These are phyloP conservation scores for Trachelus tabidus DNA, from an alignment of 2,888 invertebrate species.

Conservation along the genomic window DNA sequence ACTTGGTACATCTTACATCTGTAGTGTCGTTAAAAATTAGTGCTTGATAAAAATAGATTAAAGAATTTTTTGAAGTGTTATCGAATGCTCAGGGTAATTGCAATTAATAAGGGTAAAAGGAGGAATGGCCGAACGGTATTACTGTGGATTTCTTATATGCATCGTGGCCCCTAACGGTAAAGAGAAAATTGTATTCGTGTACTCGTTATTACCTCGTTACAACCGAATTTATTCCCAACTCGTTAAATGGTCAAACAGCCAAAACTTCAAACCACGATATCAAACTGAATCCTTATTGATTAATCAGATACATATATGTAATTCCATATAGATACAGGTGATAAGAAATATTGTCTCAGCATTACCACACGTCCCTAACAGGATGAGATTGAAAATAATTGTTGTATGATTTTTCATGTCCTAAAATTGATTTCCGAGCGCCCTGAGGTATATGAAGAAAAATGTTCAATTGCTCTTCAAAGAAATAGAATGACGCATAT, in stretches of 20 bases:
- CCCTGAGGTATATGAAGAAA: neutral
- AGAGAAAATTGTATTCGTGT: constrained; percentile 4
- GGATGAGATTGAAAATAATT: neutral
- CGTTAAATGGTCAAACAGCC: neutral
- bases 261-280: neutral
- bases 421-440: neutral
- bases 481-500: neutral
- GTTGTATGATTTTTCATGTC: neutral
- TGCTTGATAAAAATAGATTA: neutral
- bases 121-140: neutral
- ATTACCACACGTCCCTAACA: neutral
- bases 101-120: neutral
- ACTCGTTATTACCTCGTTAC: neutral
- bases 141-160: neutral
- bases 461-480: neutral
- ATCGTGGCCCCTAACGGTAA: neutral
- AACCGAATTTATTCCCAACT: neutral
- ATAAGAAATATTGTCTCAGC: neutral
- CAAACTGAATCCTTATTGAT: neutral
- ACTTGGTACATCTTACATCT: neutral
- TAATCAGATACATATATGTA: neutral
- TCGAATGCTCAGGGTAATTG: neutral
- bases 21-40: neutral
- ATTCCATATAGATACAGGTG: neutral
- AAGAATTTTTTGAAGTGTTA: neutral